phyloP scores from a whole-genome alignment of 2,797 vertebrate species.

The Phaenicophaeus curvirostris region DNA sequence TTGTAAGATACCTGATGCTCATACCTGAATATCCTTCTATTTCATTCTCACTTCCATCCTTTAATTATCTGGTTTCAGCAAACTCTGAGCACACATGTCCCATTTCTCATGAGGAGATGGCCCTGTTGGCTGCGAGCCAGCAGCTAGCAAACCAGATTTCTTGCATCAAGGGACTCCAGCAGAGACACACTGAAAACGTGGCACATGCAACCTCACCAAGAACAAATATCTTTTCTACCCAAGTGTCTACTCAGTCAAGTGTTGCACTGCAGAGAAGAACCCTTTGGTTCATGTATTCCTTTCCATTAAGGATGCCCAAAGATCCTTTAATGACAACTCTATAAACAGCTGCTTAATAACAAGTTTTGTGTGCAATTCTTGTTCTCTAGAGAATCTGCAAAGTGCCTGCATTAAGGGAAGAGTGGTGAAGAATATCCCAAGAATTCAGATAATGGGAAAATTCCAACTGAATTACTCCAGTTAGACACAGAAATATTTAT shows the following conservation, averaged over 20 bases:
- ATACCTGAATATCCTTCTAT: neutral
- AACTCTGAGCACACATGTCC: rapidly evolving
- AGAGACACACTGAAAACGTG: neutral
- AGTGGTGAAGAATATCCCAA: neutral
- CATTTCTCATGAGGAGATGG: neutral
- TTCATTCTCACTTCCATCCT: neutral
- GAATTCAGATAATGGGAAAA: neutral
- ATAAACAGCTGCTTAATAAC: neutral
- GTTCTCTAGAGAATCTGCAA: neutral
- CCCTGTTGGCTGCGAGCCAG: neutral
- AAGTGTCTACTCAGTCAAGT: rapidly evolving
- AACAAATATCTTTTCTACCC: neutral
- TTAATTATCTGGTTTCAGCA: neutral
- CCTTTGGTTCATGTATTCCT: neutral
- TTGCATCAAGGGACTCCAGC: neutral
- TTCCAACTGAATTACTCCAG: neutral
- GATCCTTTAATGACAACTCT: neutral
- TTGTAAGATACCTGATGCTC: neutral
- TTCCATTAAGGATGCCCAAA: neutral
- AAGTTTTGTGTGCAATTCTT: neutral
- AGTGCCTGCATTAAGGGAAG: neutral
- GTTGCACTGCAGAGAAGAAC: neutral
- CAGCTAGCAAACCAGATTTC: neutral
- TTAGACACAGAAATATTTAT: neutral
- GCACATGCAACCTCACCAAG: neutral